These are phyloP conservation scores for Telmatherina bonti DNA, from an alignment of 2,797 vertebrate species.

Conservation along the genomic window DNA sequence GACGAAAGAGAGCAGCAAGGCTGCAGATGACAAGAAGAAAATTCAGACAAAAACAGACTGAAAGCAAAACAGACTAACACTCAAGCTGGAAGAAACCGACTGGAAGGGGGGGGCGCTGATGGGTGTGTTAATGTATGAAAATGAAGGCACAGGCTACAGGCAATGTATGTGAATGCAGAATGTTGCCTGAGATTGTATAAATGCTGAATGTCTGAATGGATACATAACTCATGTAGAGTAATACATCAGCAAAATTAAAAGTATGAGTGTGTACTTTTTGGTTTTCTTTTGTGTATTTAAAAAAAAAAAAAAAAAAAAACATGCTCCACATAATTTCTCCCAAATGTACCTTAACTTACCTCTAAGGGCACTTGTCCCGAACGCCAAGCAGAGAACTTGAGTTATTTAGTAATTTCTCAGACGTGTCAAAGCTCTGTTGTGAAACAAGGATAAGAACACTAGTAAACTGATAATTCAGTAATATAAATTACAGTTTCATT, in stretches of 20 bases:
- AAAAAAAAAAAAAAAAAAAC: too few relatives aligned
- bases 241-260: slow-evolving; percentile 8
- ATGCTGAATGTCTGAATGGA: slow-evolving; percentile 8
- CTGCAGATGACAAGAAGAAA: slow-evolving; percentile 52
- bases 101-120: not conserved
- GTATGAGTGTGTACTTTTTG: too few relatives aligned
- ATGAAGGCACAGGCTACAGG: not conserved
- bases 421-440: not conserved
- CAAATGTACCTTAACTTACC: not conserved
- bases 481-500: too few relatives aligned
- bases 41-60: slow-evolving; percentile 50
- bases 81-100: slow-evolving; percentile 33
- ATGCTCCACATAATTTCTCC: too few relatives aligned
- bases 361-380: not conserved
- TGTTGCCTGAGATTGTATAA: slow-evolving; percentile 8
- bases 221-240: slow-evolving; percentile 11
- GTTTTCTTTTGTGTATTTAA: not conserved
- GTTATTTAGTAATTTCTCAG: not conserved
- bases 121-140: slow-evolving; percentile 1
- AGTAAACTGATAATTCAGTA: not conserved
- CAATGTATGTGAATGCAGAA: not conserved
- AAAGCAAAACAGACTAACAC: slow-evolving; percentile 24
- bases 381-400: not conserved
- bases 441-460: not conserved
- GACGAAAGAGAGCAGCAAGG: slow-evolving; percentile 57